Evolutionary conservation across 2,888 invertebrate species (phyloP), one percentile per base, ranked within the genome.

Genomic region (Epinotia brunnichana): DNA sequence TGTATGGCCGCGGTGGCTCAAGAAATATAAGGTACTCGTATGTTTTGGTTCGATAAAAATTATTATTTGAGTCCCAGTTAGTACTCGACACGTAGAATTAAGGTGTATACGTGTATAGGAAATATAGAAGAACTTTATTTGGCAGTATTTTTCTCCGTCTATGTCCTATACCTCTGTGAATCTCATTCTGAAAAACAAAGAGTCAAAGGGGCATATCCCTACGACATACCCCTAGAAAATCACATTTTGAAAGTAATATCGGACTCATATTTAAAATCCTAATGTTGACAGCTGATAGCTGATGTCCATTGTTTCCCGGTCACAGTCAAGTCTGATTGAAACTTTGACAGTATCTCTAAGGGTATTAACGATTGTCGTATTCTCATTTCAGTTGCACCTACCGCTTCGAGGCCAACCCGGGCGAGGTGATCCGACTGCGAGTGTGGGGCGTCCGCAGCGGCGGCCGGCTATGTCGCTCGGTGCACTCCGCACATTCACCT

Each of bases 1-100:
- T 97, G 13, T 98, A 96, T 81, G 98, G 98, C 0, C 94, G 98
- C 74, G 97, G 98, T 29, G 98, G 98, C 41, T 95, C 96, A 10
- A 94, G 95, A 75, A 97, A 97, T 88, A 94, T 98, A 21, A 97
- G 96, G 96, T 96, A 87, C 5, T 76, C n/a, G n/a, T n/a, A n/a
- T n/a, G n/a, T 74, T 3, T 35, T 0, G 1, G 13, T 44, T 21
- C 4, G 3, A 13, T 10, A 15, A 44, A 44, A 4, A 19, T 19
- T 5, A 5, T 29, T 29, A 7, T 29, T 29, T 29, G 7, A 29
- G 5, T 29, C 5, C 29, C 29, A 35, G 35, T 35, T 9, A 35
- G 35, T 9, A 7, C 9, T 35, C 9, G 35, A 35, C 35, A 35
- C 0, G 9, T 7, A 24, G 21, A 24, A 24, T 24, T 24, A 24